Evolutionary conservation across 2,797 vertebrate species (phyloP).

Genomic region (Lagodon rhomboides): DNA sequence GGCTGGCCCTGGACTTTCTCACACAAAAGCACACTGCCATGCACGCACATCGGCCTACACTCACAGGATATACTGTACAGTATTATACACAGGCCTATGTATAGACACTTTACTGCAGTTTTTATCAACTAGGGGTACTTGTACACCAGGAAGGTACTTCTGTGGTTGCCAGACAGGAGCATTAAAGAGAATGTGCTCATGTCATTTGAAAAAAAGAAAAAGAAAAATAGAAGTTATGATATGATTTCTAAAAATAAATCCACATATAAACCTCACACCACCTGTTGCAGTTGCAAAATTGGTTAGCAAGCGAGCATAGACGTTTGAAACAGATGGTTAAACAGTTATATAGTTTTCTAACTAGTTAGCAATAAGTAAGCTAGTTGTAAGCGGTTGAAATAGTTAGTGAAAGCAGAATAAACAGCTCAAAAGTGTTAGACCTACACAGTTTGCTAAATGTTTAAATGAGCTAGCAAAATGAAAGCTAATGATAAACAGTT

Average conservation of each 20-base stretch:
- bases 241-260: neutral
- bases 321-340: neutral
- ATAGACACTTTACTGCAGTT: neutral
- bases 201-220: too few relatives aligned
- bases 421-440: too few relatives aligned
- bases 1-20: slow-evolving; percentile 66
- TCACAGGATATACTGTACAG: slow-evolving; percentile 4
- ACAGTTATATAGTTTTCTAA: too few relatives aligned
- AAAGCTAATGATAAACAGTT: too few relatives aligned
- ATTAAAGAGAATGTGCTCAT: too few relatives aligned
- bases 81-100: too few relatives aligned
- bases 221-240: neutral
- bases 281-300: neutral
- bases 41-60: slow-evolving; percentile 22
- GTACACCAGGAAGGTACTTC: too few relatives aligned
- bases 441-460: too few relatives aligned
- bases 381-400: neutral
- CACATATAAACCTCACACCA: neutral
- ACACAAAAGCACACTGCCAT: slow-evolving; percentile 58
- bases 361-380: too few relatives aligned
- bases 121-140: neutral
- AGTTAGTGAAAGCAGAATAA: neutral
- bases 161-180: too few relatives aligned
- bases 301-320: neutral
- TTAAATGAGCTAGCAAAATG: too few relatives aligned